phyloP scores from a whole-genome alignment of 2,797 vertebrate species.

The Gallinago solitaria region DNA sequence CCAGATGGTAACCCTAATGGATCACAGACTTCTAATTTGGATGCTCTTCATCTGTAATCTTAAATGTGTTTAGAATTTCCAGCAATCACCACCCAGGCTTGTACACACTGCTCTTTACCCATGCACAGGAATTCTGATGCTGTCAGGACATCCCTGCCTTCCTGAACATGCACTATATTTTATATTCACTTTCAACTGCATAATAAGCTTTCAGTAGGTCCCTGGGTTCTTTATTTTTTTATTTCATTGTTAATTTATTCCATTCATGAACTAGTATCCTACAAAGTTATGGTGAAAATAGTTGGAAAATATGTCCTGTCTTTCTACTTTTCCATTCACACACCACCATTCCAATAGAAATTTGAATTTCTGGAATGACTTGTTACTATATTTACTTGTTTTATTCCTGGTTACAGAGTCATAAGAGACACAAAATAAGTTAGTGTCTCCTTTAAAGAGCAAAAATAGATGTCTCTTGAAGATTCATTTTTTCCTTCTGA shows the following conservation, averaged over 20 bases:
- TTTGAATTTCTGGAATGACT: neutral
- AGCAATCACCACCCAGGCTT: neutral
- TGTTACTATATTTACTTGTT: neutral
- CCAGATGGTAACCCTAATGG: neutral
- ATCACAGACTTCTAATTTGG: neutral
- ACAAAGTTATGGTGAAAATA: neutral
- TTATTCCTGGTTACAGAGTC: neutral
- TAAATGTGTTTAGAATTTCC: neutral
- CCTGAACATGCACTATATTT: neutral
- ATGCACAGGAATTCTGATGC: neutral
- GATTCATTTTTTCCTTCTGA: neutral
- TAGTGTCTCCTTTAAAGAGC: neutral
- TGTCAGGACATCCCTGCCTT: neutral
- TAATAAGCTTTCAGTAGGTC: neutral
- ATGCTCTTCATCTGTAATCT: neutral
- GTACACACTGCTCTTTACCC: neutral
- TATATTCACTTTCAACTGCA: neutral
- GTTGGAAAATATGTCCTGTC: neutral
- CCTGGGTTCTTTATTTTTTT: neutral
- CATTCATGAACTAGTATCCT: neutral
- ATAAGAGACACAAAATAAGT: neutral
- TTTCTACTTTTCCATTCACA: neutral
- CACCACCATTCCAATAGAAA: neutral
- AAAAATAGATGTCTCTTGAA: neutral
- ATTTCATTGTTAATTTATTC: neutral